Evolutionary conservation across 2,797 vertebrate species (phyloP), one percentile per base, ranked within the genome.

Genomic region (Picus viridis): DNA sequence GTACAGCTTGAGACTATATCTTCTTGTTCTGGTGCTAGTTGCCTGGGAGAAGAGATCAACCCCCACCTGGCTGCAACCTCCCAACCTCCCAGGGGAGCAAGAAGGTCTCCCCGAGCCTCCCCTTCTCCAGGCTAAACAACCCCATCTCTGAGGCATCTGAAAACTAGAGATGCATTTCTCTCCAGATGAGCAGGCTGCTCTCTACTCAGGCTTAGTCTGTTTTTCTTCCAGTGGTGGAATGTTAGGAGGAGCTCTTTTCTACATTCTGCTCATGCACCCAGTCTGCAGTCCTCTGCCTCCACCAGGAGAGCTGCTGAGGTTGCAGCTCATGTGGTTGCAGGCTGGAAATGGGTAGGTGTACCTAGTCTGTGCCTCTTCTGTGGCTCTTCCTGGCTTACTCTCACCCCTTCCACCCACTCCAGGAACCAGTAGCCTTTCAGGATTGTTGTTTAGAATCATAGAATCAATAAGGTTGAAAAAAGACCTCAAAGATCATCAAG

Each of bases 351-450:
- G 63, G 32, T 36, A 65, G n/a, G 16, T 24, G 15, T 39, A 16
- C 41, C 29, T 56, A 7, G 2, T 27, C 7, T 2, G 0, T 41
- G 58, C 22, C 68, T 43, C 57, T 3, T n/a, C n/a, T n/a, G n/a
- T 4, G 9, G 64, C 29, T 54, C 22, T 36, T 62, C 29, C 22
- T 7, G 3, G 17, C 59, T 71, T 79, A 59, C 65, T 64, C 34
- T 57, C 20, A 47, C 17, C 30, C 16, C 22, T 16, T 59, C 15
- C 53, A 73, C 45, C 16, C 30, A 11, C 69, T 57, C 45, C 53
- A 79, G 58, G 83, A 58, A 90, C 30, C 27, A 23, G 27, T 14
- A 79, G 12, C 19, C 69, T 70, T 86, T 70, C 83, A 65, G n/a
- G 27, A 83, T 23, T 6, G 0, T 74, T 79, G 63, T 45, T 74